phyloP scores from a whole-genome alignment of 2,888 invertebrate genomes.

The Andrena marginata region DNA sequence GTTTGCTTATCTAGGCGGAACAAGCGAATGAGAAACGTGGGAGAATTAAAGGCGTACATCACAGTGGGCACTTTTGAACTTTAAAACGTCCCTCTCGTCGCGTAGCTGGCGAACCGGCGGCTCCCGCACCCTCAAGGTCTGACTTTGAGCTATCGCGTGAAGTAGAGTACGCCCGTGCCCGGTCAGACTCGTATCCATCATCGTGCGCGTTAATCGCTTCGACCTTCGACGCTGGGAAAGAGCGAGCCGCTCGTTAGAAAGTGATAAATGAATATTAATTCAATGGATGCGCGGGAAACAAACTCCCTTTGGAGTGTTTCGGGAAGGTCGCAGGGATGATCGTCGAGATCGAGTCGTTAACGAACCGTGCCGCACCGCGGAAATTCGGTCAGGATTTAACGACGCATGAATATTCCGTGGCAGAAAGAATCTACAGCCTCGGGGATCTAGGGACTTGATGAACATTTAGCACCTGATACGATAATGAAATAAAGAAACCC shows the following conservation, averaged over 20 bases:
- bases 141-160: constrained; percentile 40
- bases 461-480: background rate
- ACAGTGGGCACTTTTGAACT: constrained; percentile 28
- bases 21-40: no score
- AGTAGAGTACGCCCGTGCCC: constrained; percentile 10
- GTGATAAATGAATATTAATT: constrained; percentile 43
- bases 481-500: constrained; percentile 40
- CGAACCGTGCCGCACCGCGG: background rate
- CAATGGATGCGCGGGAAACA: background rate
- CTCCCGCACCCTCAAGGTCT: constrained; percentile 33
- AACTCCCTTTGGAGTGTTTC: background rate
- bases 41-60: no score
- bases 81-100: constrained; percentile 17
- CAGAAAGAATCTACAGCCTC: background rate
- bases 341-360: background rate
- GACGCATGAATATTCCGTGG: background rate
- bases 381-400: background rate
- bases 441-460: background rate
- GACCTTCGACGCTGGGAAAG: constrained; percentile 17
- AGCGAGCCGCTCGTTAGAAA: constrained; percentile 21
- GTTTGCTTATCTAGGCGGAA: no score
- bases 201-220: constrained; percentile 48
- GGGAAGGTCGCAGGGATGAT: background rate
- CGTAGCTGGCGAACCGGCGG: constrained; percentile 5
- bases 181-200: constrained; percentile 42